Conservation (phyloP, 2,888 invertebrate genomes). For the Nipponacmea schrenckii region DNA sequence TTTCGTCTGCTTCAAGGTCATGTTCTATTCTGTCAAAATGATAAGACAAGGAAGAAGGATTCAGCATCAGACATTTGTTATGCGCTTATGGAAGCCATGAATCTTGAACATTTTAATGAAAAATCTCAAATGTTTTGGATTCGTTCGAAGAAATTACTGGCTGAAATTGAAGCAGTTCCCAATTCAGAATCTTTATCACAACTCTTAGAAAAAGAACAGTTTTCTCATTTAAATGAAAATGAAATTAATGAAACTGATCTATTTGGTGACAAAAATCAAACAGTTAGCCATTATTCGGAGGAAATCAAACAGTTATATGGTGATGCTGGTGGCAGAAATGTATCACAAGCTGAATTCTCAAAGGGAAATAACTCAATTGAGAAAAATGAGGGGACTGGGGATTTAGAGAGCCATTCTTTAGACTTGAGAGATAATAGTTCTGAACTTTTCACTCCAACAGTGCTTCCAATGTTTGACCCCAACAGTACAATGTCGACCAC, state of each 20-base stretch:
- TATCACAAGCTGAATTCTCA: background rate
- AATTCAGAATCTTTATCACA: slow-evolving; percentile 14
- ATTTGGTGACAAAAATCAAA: background rate
- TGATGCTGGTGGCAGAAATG: background rate
- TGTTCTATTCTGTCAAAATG: slow-evolving; percentile 25
- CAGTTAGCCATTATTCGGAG: background rate
- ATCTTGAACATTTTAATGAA: background rate
- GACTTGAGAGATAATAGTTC: too few relatives aligned
- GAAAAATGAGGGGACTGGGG: too few relatives aligned
- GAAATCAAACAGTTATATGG: background rate
- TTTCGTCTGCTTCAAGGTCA: slow-evolving; percentile 35
- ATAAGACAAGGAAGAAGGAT: background rate
- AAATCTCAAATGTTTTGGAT: background rate
- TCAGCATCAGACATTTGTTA: slow-evolving; percentile 16
- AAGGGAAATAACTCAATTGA: background rate
- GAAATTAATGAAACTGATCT: background rate
- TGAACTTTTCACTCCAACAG: too few relatives aligned
- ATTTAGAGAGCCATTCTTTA: too few relatives aligned
- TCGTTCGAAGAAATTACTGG: background rate
- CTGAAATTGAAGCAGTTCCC: background rate
- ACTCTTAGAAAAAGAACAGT: background rate
- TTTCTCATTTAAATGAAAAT: too few relatives aligned
- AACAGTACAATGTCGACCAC: background rate
- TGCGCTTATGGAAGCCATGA: slow-evolving; percentile 16
- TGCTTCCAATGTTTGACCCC: background rate